These are phyloP conservation scores for Drosophila azteca DNA, from an alignment of 1,140 invertebrate genomes.

Conservation along the genomic window DNA sequence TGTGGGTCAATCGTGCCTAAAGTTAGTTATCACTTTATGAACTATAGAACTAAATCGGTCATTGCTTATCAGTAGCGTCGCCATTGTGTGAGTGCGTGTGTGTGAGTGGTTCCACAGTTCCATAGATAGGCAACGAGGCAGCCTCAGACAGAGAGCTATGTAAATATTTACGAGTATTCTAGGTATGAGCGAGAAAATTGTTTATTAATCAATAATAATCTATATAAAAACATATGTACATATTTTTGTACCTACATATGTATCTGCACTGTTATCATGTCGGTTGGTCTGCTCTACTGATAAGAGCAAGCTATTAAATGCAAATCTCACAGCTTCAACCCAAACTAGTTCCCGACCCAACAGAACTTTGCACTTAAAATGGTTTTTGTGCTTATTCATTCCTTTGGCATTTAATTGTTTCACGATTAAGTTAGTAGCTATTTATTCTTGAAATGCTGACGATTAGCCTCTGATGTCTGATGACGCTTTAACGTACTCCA, in stretches of 20 bases:
- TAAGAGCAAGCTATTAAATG: slow-evolving; percentile 25
- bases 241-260: slow-evolving; percentile 19
- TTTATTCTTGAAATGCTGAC: neutral
- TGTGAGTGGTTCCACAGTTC: neutral
- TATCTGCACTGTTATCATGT: slow-evolving; percentile 47
- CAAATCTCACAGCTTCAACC: slow-evolving; percentile 49
- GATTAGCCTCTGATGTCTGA: no score
- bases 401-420: slow-evolving; percentile 43
- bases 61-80: slow-evolving; percentile 59
- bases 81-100: slow-evolving; percentile 3
- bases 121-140: neutral
- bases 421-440: slow-evolving; percentile 38
- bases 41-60: slow-evolving; percentile 74
- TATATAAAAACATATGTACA: slow-evolving; percentile 23
- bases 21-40: slow-evolving; percentile 54
- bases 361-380: slow-evolving; percentile 56
- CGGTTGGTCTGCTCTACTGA: slow-evolving; percentile 32
- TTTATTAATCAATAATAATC: slow-evolving; percentile 73
- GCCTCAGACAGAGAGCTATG: slow-evolving; percentile 21
- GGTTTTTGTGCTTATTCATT: slow-evolving; percentile 37
- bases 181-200: slow-evolving; percentile 65
- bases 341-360: slow-evolving; percentile 52
- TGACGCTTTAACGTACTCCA: no score
- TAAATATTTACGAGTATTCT: neutral
- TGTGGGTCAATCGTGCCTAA: slow-evolving; percentile 54